Percentiles rank a stretch among this genome's conserved stretches.
These are phyloP conservation scores for Drosophila mulleri DNA, from an alignment of 2,888 invertebrate genomes.

Conservation along the genomic window DNA sequence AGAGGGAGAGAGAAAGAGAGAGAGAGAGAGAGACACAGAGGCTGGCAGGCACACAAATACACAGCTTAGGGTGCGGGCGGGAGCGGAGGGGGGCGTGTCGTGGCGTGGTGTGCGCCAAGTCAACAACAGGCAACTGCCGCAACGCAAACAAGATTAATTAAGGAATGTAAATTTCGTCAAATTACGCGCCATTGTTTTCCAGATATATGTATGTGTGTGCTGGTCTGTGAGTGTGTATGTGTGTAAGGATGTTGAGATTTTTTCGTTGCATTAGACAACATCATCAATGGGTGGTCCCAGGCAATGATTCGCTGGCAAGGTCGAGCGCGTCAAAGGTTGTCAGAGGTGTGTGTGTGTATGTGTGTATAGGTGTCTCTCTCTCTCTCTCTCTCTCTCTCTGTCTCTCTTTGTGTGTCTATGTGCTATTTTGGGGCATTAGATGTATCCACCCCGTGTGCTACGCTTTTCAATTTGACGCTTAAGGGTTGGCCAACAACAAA, in stretches of 20 bases:
- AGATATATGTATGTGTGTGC: slow-evolving; percentile 6
- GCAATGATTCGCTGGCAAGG: slow-evolving; percentile 50
- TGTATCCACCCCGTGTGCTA: slow-evolving; percentile 29
- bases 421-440: slow-evolving; percentile 50
- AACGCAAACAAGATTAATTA: slow-evolving; percentile 83
- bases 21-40: neutral
- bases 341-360: slow-evolving; percentile 1
- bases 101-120: slow-evolving; percentile 28
- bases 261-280: slow-evolving; percentile 77
- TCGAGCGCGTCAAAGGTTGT: slow-evolving; percentile 43
- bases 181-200: slow-evolving; percentile 78
- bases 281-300: slow-evolving; percentile 69
- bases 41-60: slow-evolving; percentile 9
- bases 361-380: slow-evolving; percentile 12
- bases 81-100: neutral
- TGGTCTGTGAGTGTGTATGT: slow-evolving; percentile 15
- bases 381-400: slow-evolving; percentile 2
- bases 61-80: slow-evolving; percentile 26
- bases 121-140: slow-evolving; percentile 77
- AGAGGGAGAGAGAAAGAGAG: too few relatives aligned
- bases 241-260: slow-evolving; percentile 78
- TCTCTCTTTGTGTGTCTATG: slow-evolving; percentile 1
- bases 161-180: slow-evolving; percentile 83
- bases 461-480: slow-evolving; percentile 57
- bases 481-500: slow-evolving; percentile 55